A percentile compares a stretch with the other conserved stretches of the same genome.
Conservation (phyloP, 1,140 invertebrate genomes). For the Neodiprion pinetum region DNA sequence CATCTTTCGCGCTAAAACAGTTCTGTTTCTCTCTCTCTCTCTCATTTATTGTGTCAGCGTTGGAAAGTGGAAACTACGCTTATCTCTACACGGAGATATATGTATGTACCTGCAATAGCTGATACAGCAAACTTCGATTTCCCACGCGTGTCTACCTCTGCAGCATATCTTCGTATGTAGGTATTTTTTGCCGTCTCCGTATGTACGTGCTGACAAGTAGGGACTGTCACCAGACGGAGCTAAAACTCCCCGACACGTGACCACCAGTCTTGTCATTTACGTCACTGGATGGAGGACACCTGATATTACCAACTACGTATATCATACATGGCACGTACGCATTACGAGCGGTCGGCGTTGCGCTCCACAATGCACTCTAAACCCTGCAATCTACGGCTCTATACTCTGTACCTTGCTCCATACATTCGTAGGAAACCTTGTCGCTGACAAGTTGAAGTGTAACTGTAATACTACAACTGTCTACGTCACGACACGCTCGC, state of each 20-base stretch:
- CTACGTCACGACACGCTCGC: background rate
- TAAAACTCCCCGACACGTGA: background rate
- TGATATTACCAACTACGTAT: background rate
- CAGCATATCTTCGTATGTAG: background rate
- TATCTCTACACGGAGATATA: too few species aligned
- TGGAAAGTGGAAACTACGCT: too few species aligned
- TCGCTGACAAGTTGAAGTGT: background rate
- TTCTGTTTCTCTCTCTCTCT: too few species aligned
- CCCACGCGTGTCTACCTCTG: background rate
- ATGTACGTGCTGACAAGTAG: background rate
- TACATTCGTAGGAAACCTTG: background rate
- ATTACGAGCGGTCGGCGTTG: too few species aligned
- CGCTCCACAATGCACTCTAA: background rate
- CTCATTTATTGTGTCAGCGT: too few species aligned
- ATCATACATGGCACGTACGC: background rate
- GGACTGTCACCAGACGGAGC: background rate
- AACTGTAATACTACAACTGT: slow-evolving; percentile 2
- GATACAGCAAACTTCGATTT: background rate
- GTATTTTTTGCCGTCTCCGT: background rate
- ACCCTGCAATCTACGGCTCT: background rate
- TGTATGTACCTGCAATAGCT: background rate
- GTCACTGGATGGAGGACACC: slow-evolving; percentile 1
- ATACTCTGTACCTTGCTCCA: background rate
- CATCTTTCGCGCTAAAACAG: too few species aligned
- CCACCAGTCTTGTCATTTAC: background rate